phyloP scores from a whole-genome alignment of 2,113 vertebrate genomes.

The Cygnus atratus region DNA sequence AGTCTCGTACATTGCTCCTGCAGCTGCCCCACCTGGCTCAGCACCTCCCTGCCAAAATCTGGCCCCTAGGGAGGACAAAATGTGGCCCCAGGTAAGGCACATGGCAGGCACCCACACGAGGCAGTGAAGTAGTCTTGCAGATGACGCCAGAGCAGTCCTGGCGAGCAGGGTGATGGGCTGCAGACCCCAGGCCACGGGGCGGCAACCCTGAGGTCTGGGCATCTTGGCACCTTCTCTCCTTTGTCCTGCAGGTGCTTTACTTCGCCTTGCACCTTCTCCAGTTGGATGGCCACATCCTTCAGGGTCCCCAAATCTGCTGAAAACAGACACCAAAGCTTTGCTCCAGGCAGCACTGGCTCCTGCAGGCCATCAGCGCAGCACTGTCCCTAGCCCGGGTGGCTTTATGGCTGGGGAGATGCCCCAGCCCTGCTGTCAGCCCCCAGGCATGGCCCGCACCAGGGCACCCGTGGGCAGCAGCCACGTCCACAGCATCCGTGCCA shows the following conservation, averaged over 20 bases:
- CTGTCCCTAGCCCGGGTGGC: neutral
- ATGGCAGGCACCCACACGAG: neutral
- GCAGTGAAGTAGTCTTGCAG: neutral
- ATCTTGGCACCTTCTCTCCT: neutral
- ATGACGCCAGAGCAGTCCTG: accelerated
- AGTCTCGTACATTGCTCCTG: constrained; percentile 23
- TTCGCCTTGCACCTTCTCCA: neutral
- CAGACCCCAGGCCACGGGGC: neutral
- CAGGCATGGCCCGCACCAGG: neutral
- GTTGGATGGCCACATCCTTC: accelerated
- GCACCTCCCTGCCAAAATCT: constrained; percentile 27
- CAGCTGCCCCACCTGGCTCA: constrained; percentile 13
- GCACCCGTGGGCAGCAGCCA: neutral
- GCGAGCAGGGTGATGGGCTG: neutral
- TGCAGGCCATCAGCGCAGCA: neutral
- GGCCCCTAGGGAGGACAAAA: constrained; percentile 15
- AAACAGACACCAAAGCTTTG: neutral
- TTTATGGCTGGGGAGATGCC: neutral
- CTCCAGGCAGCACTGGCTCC: neutral
- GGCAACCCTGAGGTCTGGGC: accelerated
- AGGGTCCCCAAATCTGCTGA: neutral
- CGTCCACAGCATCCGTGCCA: accelerated
- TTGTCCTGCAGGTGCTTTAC: neutral
- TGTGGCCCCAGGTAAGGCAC: neutral
- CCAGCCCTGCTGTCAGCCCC: neutral